Evolutionary conservation across 2,888 invertebrate genomes (phyloP).

Genomic region (Linhomoeus sp.): DNA sequence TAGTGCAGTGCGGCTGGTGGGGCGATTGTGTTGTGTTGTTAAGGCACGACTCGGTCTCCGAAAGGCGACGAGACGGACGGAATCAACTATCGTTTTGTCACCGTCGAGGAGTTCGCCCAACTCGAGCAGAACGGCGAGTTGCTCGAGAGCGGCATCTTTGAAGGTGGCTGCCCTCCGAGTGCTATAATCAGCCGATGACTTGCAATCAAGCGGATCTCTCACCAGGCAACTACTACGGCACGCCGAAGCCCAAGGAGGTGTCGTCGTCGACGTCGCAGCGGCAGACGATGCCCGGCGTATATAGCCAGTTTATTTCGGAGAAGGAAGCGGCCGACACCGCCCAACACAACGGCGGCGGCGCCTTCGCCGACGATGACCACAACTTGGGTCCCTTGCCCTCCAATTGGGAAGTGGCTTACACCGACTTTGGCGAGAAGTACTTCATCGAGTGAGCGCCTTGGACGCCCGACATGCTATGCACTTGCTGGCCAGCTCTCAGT

Average conservation of each 20-base stretch:
- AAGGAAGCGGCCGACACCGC: background rate
- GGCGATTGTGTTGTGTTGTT: too few relatives aligned
- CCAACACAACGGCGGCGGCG: background rate
- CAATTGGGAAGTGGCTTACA: conserved; percentile 94
- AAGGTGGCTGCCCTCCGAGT: conserved; percentile 35
- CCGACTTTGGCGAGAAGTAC: conserved; percentile 86
- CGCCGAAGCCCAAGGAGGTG: conserved; percentile 34
- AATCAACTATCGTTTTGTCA: conserved; percentile 42
- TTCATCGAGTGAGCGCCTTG: conserved; percentile 55
- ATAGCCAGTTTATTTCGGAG: too few relatives aligned
- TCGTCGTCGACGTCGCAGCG: too few relatives aligned
- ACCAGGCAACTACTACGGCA: conserved; percentile 41
- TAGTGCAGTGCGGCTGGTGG: too few relatives aligned
- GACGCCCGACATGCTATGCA: too few relatives aligned
- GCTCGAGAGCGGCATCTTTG: conserved; percentile 43
- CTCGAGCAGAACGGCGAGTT: conserved; percentile 39
- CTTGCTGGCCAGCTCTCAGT: too few relatives aligned
- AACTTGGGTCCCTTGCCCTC: conserved; percentile 63
- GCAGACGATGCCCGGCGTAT: too few relatives aligned
- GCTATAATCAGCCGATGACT: too few relatives aligned
- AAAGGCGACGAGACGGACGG: conserved; percentile 42
- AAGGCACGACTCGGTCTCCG: conserved; percentile 40
- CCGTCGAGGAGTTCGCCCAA: conserved; percentile 37
- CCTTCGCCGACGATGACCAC: conserved; percentile 7
- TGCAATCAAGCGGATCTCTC: background rate